A percentile compares a stretch with the other conserved stretches of the same genome.
phyloP scores from a whole-genome alignment of 2,888 invertebrate species.

The Cryptophagus acutangulus region DNA sequence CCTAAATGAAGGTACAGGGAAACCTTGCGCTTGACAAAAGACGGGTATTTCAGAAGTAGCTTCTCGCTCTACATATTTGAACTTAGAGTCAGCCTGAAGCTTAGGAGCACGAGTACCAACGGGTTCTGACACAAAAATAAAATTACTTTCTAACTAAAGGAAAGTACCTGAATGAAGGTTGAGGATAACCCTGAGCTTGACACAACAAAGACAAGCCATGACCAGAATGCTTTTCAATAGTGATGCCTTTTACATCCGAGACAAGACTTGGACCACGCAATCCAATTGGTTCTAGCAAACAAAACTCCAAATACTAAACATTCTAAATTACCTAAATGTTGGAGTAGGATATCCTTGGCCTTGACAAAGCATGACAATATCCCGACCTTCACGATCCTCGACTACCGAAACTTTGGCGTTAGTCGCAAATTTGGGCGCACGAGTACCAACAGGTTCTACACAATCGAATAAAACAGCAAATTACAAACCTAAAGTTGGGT shows the following conservation, averaged over 20 bases:
- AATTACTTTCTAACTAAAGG: slow-evolving; percentile 1
- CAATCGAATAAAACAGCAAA: slow-evolving; percentile 11
- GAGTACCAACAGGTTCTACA: slow-evolving; percentile 42
- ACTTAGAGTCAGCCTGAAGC: slow-evolving; percentile 42
- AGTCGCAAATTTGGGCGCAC: slow-evolving; percentile 40
- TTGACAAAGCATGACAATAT: slow-evolving; percentile 48
- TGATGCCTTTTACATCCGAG: slow-evolving; percentile 36
- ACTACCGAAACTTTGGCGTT: slow-evolving; percentile 37
- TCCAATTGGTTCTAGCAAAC: slow-evolving; percentile 38
- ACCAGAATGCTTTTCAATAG: slow-evolving; percentile 40
- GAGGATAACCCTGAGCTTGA: slow-evolving; percentile 56
- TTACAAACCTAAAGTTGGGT: slow-evolving; percentile 54
- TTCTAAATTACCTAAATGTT: slow-evolving; percentile 50
- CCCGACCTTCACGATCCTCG: slow-evolving; percentile 30
- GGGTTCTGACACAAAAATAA: slow-evolving; percentile 39
- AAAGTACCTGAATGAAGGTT: slow-evolving; percentile 54
- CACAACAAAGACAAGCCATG: slow-evolving; percentile 47
- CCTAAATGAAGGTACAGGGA: slow-evolving; percentile 53
- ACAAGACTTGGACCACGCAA: slow-evolving; percentile 39
- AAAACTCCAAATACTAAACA: slow-evolving; percentile 1
- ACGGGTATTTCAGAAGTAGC: slow-evolving; percentile 35
- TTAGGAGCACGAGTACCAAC: slow-evolving; percentile 46
- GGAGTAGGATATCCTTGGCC: slow-evolving; percentile 57
- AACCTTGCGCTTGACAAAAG: slow-evolving; percentile 58
- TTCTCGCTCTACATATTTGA: slow-evolving; percentile 31